phyloP scores from a whole-genome alignment of 2,113 vertebrate species.

The Leucosticte australis region DNA sequence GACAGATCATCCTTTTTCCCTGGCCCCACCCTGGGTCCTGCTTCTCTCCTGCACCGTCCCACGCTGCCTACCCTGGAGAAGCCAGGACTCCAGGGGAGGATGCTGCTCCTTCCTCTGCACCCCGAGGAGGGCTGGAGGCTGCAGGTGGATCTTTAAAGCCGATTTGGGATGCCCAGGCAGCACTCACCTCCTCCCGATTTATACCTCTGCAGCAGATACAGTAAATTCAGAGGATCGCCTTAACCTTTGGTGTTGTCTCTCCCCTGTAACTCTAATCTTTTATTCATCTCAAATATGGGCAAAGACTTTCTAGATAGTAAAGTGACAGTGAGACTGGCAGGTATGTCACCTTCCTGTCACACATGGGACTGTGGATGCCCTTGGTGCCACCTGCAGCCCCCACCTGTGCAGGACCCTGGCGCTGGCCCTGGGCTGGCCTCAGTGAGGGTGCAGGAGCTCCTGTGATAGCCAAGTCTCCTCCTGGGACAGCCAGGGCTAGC shows the following conservation, averaged over 20 bases:
- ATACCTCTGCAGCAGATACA: not conserved
- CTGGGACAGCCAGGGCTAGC: not conserved
- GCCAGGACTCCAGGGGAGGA: not conserved
- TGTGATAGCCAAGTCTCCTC: accelerated
- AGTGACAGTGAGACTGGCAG: not conserved
- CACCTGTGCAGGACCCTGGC: accelerated
- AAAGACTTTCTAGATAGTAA: not conserved
- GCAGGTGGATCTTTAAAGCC: not conserved
- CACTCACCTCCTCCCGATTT: not conserved
- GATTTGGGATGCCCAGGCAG: not conserved
- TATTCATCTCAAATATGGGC: not conserved
- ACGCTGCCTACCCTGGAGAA: accelerated
- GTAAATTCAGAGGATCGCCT: not conserved
- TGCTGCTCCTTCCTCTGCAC: not conserved
- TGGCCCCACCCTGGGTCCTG: accelerated
- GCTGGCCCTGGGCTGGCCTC: accelerated
- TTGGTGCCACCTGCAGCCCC: not conserved
- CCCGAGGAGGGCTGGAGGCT: not conserved
- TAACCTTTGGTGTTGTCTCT: not conserved
- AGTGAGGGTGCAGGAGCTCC: accelerated
- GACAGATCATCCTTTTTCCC: too few relatives aligned
- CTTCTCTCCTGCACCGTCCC: not conserved
- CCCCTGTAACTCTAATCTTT: not conserved
- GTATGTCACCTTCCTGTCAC: accelerated
- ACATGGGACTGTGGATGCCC: accelerated